Evolutionary conservation across 2,888 invertebrate genomes (phyloP).

Genomic region (Polia nebulosa): DNA sequence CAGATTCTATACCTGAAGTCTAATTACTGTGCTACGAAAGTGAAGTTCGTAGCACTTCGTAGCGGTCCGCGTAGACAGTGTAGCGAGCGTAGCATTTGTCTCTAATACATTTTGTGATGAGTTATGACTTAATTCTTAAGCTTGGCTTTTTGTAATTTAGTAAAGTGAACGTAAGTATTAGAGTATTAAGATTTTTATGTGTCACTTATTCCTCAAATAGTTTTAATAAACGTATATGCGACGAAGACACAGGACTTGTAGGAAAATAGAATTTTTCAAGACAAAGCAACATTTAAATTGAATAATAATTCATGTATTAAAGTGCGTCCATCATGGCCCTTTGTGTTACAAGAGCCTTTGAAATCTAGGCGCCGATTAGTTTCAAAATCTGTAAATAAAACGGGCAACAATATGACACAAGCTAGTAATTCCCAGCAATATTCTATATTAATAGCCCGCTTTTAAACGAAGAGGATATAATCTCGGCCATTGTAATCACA

Average conservation of each 20-base stretch:
- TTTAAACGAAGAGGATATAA: slow-evolving; percentile 59
- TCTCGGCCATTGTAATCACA: slow-evolving; percentile 48
- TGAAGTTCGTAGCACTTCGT: slow-evolving; percentile 71
- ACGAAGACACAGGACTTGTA: too few species aligned
- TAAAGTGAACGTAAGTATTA: slow-evolving; percentile 38
- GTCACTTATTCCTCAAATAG: slow-evolving; percentile 6
- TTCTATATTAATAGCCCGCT: slow-evolving; percentile 55
- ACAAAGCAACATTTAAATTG: neutral
- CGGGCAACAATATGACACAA: slow-evolving; percentile 5
- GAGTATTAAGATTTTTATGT: slow-evolving; percentile 26
- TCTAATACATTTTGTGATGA: slow-evolving; percentile 72
- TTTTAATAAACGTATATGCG: slow-evolving; percentile 26
- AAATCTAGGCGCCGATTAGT: slow-evolving; percentile 14
- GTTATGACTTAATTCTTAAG: slow-evolving; percentile 75
- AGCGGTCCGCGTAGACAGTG: slow-evolving; percentile 64
- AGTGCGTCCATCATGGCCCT: neutral
- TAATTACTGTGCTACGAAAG: slow-evolving; percentile 77
- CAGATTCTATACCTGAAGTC: slow-evolving; percentile 72
- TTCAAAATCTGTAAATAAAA: slow-evolving; percentile 13
- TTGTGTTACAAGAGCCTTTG: slow-evolving; percentile 16
- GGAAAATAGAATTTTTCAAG: neutral
- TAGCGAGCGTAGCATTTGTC: slow-evolving; percentile 74
- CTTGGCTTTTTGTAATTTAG: slow-evolving; percentile 59
- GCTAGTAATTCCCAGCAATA: slow-evolving; percentile 44
- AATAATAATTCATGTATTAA: neutral